Conservation (phyloP, 2,113 vertebrate species). For the Saimiri boliviensis region DNA sequence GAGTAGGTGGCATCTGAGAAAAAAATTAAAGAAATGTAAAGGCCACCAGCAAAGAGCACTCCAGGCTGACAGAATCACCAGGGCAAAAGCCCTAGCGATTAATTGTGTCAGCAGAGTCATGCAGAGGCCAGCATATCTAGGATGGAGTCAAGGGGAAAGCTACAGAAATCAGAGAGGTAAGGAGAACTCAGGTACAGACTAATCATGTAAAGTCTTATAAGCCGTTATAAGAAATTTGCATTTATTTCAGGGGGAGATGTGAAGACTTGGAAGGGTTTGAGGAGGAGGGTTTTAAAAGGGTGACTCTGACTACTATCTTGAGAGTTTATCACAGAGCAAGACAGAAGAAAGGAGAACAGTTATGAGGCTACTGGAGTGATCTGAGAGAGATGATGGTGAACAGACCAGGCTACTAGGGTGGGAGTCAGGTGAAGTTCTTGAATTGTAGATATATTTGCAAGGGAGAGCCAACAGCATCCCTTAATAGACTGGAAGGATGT, state of each 20-base stretch:
- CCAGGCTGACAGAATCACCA: neutral
- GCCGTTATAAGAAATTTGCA: neutral
- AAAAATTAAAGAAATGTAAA: neutral
- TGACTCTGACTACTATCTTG: neutral
- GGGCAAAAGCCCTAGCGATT: neutral
- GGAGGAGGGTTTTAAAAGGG: neutral
- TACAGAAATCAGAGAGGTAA: neutral
- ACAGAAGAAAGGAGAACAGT: neutral
- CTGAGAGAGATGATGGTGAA: neutral
- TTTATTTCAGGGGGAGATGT: neutral
- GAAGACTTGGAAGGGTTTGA: neutral
- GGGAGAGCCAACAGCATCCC: neutral
- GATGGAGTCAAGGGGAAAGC: neutral
- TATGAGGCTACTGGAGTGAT: neutral
- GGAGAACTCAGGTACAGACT: neutral
- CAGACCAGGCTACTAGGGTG: neutral
- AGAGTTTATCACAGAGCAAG: neutral
- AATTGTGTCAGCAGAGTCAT: neutral
- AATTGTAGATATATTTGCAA: neutral
- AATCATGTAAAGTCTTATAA: neutral
- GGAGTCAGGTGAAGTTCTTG: neutral
- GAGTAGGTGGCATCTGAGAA: neutral
- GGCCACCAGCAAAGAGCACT: neutral
- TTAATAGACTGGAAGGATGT: neutral
- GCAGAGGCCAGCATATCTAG: neutral